These are phyloP conservation scores for Oryzaephilus surinamensis DNA, from an alignment of 1,140 invertebrate species.

Conservation along the genomic window DNA sequence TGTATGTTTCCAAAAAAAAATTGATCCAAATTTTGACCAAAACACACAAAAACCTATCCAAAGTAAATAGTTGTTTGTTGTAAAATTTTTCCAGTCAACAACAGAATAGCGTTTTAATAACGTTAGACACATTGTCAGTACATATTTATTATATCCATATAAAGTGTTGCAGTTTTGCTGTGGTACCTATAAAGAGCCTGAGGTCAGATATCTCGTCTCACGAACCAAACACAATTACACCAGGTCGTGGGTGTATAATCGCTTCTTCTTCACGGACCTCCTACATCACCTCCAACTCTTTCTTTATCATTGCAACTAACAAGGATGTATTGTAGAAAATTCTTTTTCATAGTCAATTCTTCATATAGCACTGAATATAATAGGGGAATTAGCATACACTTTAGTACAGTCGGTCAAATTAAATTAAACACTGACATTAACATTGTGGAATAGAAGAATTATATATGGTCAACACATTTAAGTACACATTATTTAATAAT, in stretches of 20 bases:
- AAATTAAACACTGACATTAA: not conserved
- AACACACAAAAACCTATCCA: too few species aligned
- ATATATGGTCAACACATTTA: slow-evolving; percentile 23
- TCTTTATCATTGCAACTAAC: slow-evolving; percentile 11
- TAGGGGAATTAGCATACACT: slow-evolving; percentile 36
- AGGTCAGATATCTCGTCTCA: slow-evolving; percentile 29
- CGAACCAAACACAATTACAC: slow-evolving; percentile 29
- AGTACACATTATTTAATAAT: slow-evolving; percentile 37
- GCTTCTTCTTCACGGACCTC: slow-evolving; percentile 18
- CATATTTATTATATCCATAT: too few species aligned
- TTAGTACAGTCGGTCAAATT: slow-evolving; percentile 16
- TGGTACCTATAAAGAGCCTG: slow-evolving; percentile 24
- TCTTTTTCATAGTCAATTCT: too few species aligned
- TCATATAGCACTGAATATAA: slow-evolving; percentile 37
- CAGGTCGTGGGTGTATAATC: slow-evolving; percentile 31
- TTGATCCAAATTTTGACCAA: too few species aligned
- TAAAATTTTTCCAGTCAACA: too few species aligned
- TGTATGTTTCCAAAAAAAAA: too few species aligned
- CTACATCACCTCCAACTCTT: slow-evolving; percentile 7
- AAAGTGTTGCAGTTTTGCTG: slow-evolving; percentile 17
- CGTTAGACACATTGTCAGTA: too few species aligned
- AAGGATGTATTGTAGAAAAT: too few species aligned
- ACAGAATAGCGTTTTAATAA: too few species aligned
- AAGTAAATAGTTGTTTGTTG: too few species aligned
- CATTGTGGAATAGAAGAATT: not conserved